A percentile compares a stretch with the other conserved stretches of the same genome.
Evolutionary conservation across 2,888 invertebrate genomes (phyloP).

Genomic region (Melanargia galathea): DNA sequence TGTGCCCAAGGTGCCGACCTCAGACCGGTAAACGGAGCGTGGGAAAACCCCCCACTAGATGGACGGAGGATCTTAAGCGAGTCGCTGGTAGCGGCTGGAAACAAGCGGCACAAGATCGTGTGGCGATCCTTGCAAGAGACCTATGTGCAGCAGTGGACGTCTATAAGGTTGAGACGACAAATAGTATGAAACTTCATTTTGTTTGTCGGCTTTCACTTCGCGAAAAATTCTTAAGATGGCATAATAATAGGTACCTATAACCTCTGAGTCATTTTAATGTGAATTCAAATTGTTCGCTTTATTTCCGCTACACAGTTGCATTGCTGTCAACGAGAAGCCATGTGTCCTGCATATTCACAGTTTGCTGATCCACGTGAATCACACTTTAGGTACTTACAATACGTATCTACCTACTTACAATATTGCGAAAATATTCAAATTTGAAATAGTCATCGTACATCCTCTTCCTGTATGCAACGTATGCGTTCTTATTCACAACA

Average conservation of each 20-base stretch:
- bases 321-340: conserved; percentile 13
- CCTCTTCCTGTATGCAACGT: background rate
- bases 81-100: too few species aligned
- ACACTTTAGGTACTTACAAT: conserved; percentile 1
- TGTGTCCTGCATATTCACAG: conserved; percentile 29
- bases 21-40: too few species aligned
- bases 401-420: too few species aligned
- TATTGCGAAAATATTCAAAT: conserved; percentile 7
- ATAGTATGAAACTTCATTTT: background rate
- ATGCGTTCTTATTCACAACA: too few species aligned
- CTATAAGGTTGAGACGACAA: too few species aligned
- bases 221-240: background rate
- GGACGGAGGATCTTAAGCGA: too few species aligned
- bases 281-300: conserved; percentile 14
- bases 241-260: too few species aligned
- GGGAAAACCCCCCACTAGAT: too few species aligned
- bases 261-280: conserved; percentile 14
- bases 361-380: conserved; percentile 30
- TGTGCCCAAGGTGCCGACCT: too few species aligned
- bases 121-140: too few species aligned
- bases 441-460: background rate
- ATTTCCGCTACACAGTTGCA: conserved; percentile 24
- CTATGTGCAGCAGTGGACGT: too few species aligned
- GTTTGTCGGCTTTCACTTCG: background rate
- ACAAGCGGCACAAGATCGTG: too few species aligned